phyloP scores from a whole-genome alignment of 2,113 vertebrate species.

The Orycteropus afer region DNA sequence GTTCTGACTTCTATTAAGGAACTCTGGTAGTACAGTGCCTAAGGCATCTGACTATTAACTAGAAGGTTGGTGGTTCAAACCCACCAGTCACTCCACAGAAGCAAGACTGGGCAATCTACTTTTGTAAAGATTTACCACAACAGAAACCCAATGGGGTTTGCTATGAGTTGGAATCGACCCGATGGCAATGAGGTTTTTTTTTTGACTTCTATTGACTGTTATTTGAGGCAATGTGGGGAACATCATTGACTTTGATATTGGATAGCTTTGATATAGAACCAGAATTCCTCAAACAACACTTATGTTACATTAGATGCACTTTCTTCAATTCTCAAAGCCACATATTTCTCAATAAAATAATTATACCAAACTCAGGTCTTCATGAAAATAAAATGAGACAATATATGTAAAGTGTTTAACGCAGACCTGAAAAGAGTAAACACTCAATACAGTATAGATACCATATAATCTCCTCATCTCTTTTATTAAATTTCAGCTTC shows the following conservation, averaged over 20 bases:
- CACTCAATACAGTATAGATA: neutral
- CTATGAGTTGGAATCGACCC: too few relatives aligned
- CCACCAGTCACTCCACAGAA: too few relatives aligned
- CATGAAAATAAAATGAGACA: neutral
- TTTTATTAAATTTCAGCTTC: slow-evolving; percentile 31
- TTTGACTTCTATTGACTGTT: too few relatives aligned
- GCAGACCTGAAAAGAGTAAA: neutral
- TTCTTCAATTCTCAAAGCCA: slow-evolving; percentile 5
- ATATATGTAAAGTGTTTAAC: neutral
- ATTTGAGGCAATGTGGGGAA: neutral
- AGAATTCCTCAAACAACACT: neutral
- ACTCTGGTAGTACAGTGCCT: too few relatives aligned
- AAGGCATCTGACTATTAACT: too few relatives aligned
- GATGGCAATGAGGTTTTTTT: too few relatives aligned
- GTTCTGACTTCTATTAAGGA: neutral
- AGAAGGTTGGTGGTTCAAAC: too few relatives aligned
- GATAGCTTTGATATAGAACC: neutral
- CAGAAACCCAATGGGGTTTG: too few relatives aligned
- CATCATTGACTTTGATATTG: neutral
- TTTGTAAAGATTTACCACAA: too few relatives aligned
- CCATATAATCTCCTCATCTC: neutral
- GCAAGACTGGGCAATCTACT: too few relatives aligned
- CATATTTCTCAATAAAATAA: neutral
- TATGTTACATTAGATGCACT: neutral
- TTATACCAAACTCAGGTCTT: neutral